Base-by-base conservation (phyloP, 2,113 vertebrate species). In the Syngnathus floridae region DNA sequence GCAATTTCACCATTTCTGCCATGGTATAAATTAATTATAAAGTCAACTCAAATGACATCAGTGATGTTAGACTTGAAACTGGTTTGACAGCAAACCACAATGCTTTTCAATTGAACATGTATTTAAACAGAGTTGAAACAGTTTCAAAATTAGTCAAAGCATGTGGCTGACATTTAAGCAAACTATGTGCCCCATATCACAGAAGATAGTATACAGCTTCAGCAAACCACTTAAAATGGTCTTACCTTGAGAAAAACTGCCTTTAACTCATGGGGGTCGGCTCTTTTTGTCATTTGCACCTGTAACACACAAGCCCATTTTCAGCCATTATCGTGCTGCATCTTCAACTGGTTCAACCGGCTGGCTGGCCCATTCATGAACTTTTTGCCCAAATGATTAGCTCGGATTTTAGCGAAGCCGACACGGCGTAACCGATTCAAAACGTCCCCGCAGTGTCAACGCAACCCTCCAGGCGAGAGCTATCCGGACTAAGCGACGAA, bases 181-280 rank as follows among this genome's bases (percentile, higher is more conserved):
- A 80, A 80, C 67, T 69, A 70, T 74, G 31, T 62, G 62, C 59
- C 51, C 58, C 37, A 40, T 41, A 38, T 26, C 51, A 54, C 22
- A 26, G 57, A 51, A 49, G 70, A 51, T 79, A 74, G 69, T 59
- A 66, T 52, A 75, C n/a, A 31, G 4, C 14, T 22, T 26, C 38
- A 16, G n/a, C n/a, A 62, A 43, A 52, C 21, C 21, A 52, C 51
- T 26, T 22, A 45, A 10, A 16, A 1, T 21, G 57, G 38, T 65
- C 91, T 93, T 93, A 98, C 96, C 95, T 97, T 92, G 52, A 94
- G 86, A 81, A 98, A 98, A 80, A 97, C 90, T 79, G 43, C 88
- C 84, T 93, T 94, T 63, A 98, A 90, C 58, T 95, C 93, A 73
- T 85, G 86, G 17, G 94, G 93, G 84, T 98, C 93, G 16, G 92